phyloP scores from a whole-genome alignment of 2,113 vertebrate species.

The Crocuta crocuta region DNA sequence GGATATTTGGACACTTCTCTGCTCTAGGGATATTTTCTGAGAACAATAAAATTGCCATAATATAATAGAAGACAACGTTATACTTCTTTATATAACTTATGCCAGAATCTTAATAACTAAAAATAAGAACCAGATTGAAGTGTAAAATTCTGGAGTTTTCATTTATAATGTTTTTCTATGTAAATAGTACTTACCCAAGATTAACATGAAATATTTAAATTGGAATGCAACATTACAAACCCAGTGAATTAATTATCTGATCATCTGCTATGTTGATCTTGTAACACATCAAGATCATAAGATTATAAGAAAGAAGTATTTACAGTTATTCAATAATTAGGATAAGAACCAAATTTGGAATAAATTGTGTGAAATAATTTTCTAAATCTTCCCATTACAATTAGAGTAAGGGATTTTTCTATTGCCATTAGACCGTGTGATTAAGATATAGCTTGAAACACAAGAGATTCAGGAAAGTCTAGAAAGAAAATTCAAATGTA shows the following conservation, averaged over 20 bases:
- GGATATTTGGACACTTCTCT: not conserved
- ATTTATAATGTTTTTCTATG: constrained; percentile 6
- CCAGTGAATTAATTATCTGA: not conserved
- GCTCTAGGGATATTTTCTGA: not conserved
- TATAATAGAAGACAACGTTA: not conserved
- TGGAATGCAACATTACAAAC: not conserved
- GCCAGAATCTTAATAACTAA: not conserved
- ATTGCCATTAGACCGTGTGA: not conserved
- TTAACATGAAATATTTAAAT: not conserved
- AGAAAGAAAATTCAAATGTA: not conserved
- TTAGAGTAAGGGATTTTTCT: not conserved
- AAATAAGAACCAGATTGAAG: not conserved
- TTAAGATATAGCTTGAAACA: not conserved
- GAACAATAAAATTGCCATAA: not conserved
- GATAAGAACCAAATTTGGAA: not conserved
- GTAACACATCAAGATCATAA: not conserved
- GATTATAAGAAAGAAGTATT: not conserved
- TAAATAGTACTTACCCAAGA: not conserved
- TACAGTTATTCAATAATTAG: not conserved
- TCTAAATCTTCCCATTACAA: not conserved
- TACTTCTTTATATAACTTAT: not conserved
- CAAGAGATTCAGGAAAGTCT: not conserved
- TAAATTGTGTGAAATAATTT: not conserved
- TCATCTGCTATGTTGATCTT: not conserved
- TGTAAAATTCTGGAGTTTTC: not conserved